phyloP scores from a whole-genome alignment of 2,888 invertebrate species.

The Limenitis arthemis region DNA sequence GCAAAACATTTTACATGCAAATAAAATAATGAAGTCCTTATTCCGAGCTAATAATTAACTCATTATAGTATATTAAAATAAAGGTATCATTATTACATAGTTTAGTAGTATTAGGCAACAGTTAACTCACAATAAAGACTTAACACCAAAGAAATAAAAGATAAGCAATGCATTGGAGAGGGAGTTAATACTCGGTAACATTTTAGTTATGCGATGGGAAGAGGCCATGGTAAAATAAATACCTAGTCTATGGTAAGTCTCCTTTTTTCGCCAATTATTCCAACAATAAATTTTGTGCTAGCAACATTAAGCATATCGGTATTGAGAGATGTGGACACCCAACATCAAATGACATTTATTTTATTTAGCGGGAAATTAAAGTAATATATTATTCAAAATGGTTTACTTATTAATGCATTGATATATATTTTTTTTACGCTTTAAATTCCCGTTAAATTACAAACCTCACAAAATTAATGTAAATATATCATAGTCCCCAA shows the following conservation, averaged over 20 bases:
- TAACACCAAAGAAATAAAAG: constrained; percentile 48
- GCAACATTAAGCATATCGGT: constrained; percentile 38
- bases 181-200: constrained; percentile 31
- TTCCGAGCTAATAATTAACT: neutral
- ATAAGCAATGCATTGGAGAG: constrained; percentile 58
- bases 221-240: constrained; percentile 64
- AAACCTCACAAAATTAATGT: neutral
- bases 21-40: constrained; percentile 32
- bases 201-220: constrained; percentile 49
- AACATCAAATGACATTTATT: constrained; percentile 19
- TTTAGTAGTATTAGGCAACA: neutral
- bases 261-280: constrained; percentile 44
- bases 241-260: constrained; percentile 46
- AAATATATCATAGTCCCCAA: neutral
- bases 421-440: neutral
- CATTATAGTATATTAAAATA: neutral
- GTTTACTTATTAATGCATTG: neutral
- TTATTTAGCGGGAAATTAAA: constrained; percentile 11
- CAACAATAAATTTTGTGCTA: constrained; percentile 40
- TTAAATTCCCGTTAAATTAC: constrained; percentile 1
- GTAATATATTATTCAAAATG: neutral
- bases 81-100: neutral
- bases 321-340: constrained; percentile 25
- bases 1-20: constrained; percentile 71
- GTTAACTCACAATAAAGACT: constrained; percentile 6